Evolutionary conservation across 1,140 invertebrate genomes (phyloP).

Genomic region (Drosophila yakuba): DNA sequence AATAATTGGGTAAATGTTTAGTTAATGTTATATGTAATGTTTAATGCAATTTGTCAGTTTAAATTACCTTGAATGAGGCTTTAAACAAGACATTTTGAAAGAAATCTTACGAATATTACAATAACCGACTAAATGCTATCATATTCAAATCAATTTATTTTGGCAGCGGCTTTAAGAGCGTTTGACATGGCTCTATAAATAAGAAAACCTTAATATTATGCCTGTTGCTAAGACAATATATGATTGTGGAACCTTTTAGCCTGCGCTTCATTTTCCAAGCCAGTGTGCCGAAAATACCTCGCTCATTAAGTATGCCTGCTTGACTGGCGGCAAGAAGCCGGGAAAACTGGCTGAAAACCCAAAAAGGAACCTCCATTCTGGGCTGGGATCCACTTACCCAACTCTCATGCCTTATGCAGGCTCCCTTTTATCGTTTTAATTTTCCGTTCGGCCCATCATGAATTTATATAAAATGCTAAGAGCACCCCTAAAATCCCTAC

Average conservation of each 20-base stretch:
- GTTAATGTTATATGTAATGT: too few relatives aligned
- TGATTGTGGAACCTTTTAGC: conserved; percentile 24
- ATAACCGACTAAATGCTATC: too few relatives aligned
- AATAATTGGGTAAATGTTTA: background rate
- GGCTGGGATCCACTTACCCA: background rate
- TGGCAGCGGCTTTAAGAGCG: background rate
- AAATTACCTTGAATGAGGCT: background rate
- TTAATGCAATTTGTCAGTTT: background rate
- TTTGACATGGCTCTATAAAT: conserved; percentile 47
- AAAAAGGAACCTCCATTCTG: background rate
- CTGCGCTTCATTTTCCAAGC: background rate
- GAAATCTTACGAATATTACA: too few relatives aligned
- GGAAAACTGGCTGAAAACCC: background rate
- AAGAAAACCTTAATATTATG: conserved; percentile 50
- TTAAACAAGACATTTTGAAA: too few relatives aligned
- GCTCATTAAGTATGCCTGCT: conserved; percentile 63
- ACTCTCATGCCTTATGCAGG: conserved; percentile 22
- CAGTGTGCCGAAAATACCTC: conserved; percentile 14
- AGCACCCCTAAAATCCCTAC: conserved; percentile 8
- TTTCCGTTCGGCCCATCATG: conserved; percentile 35
- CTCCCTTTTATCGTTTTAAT: conserved; percentile 55
- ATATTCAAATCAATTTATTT: background rate
- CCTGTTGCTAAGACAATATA: conserved; percentile 51
- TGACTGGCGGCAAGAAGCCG: conserved; percentile 1
- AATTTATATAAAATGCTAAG: conserved; percentile 35